Base-by-base conservation (phyloP, 2,113 vertebrate species). In the Plecturocebus donacophilus region DNA sequence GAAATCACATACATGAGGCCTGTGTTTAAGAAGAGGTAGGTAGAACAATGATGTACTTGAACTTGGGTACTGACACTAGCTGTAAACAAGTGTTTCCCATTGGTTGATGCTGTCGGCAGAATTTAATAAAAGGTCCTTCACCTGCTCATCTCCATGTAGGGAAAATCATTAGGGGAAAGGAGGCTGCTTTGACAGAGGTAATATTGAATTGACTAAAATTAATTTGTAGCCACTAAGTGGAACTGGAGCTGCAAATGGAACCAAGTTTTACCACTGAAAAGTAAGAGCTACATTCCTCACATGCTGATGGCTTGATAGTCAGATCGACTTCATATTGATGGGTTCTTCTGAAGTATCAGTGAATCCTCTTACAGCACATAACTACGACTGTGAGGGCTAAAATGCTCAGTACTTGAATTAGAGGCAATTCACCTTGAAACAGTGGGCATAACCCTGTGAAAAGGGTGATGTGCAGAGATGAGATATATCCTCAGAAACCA, bases 321-420 rank as follows among this genome's bases (percentile, higher is more conserved):
- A 27, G 16, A 27, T 19, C 6, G 40, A 3, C 47, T 94, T 86
- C 17, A 56, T 66, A 54, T 25, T 32, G 35, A 35, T 47, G 47
- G 19, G 5, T 83, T 2, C n/a, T 77, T 92, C n/a, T 79, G 45
- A 95, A 93, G 86, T 71, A 85, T 83, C 32, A 82, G 30, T 45
- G 25, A 56, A 83, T 94, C 16, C 4, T 52, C 20, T 83, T 20
- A 45, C 0, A 54, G 20, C 14, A 4, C 10, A 8, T 76, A 80
- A 56, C 8, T 11, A 3, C 5, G 81, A n/a, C 16, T 38, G 5
- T 16, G 7, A 0, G 6, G n/a, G 0, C 45, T 88, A 95, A 85
- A 96, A 94, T 96, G 40, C 7, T 4, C n/a, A 38, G 30, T 75
- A 21, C 23, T 90, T 87, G 47, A 97, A 94, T 92, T 84, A 84